phyloP scores from a whole-genome alignment of 2,888 invertebrate genomes.

The Theretra japonica region DNA sequence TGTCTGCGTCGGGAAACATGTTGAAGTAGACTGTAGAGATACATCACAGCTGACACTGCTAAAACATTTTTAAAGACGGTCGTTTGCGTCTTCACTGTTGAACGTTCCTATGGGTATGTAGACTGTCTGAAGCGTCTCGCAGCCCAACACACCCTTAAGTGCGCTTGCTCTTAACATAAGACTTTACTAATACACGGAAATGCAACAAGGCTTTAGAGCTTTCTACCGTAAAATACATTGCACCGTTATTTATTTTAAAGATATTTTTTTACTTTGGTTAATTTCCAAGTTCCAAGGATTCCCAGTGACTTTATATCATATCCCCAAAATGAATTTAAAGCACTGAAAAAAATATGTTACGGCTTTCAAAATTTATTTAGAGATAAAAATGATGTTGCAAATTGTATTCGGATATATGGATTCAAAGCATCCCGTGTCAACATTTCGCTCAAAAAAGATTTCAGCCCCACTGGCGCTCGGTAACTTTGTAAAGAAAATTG shows the following conservation, averaged over 20 bases:
- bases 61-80: slow-evolving; percentile 3
- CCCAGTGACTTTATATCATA: background rate
- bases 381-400: background rate
- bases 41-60: background rate
- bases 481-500: slow-evolving; percentile 63
- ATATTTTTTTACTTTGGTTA: background rate
- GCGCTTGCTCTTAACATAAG: slow-evolving; percentile 3
- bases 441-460: slow-evolving; percentile 37
- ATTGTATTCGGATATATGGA: background rate
- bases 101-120: background rate
- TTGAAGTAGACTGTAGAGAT: no score
- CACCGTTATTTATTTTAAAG: no score
- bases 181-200: slow-evolving; percentile 3
- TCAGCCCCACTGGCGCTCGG: slow-evolving; percentile 43
- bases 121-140: background rate
- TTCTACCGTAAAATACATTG: background rate
- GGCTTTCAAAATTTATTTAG: background rate
- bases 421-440: slow-evolving; percentile 36
- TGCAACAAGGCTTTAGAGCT: slow-evolving; percentile 1
- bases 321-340: background rate
- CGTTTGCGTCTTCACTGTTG: background rate
- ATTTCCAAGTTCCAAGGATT: background rate
- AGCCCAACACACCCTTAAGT: slow-evolving; percentile 6
- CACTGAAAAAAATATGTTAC: no score
- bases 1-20: background rate